Base-by-base conservation (phyloP, 2,113 vertebrate species). In the Dendropsophus ebraccatus region DNA sequence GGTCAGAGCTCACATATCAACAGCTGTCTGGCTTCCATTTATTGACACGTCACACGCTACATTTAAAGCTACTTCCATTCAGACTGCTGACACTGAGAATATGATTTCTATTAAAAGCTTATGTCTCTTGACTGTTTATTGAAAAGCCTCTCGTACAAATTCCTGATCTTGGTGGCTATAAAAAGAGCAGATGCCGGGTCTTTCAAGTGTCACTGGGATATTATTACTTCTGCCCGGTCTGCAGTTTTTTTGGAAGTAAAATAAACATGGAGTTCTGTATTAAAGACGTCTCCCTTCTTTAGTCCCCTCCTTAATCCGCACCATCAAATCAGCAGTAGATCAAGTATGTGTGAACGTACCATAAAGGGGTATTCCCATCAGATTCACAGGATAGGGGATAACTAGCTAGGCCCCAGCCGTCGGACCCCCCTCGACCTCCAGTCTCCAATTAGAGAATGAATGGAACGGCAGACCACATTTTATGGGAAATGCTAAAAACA, bases 21-120 rank as follows among this genome's bases (percentile, higher is more conserved):
- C 75, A 77, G 75, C 75, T 77, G 75, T 54, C 75, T 23, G 75
- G 49, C 50, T 50, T 17, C n/a, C 47, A 50, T 52, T 76, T 30
- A 30, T 23, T 30, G 49, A 19, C 25, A 32, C 30, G 75, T n/a
- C 49, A 54, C 67, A 12, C 67, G 5, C 19, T 32, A 5, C 50
- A 77, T 56, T 77, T 77, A 32, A 54, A 23, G 21, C 74, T 74
- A 47, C 37, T 74, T 13, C 45, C 70, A 2, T 41, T 72, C 35
- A 50, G 37, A 50, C 8, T 32, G n/a, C 21, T 45, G 62, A 50
- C 45, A 19, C 49, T 12, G 13, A 32, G 12, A 32, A 54, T 32
- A 54, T 47, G 1, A 32, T 21, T 54, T 19, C 74, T 76, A 52
- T 52, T 28, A 30, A 49, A 30, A 52, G 74, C 74, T 50, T 28